Evolutionary conservation across 2,113 vertebrate genomes (phyloP).

Genomic region (Maccullochella peelii): DNA sequence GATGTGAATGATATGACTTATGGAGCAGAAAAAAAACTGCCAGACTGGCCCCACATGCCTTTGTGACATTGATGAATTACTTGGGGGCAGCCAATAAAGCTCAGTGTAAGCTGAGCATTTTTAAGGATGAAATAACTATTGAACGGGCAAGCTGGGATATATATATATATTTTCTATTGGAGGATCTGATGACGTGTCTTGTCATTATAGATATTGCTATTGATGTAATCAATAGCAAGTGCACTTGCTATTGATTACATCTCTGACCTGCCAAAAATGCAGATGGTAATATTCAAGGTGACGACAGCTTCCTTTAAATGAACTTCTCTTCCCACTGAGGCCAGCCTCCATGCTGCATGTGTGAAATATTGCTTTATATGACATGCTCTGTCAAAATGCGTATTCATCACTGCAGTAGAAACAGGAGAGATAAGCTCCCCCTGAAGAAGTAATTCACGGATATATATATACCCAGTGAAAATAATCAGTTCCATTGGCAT

Average conservation of each 20-base stretch:
- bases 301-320: slow-evolving; percentile 54
- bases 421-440: slow-evolving; percentile 39
- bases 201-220: slow-evolving; percentile 51
- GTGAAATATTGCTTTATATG: slow-evolving; percentile 69
- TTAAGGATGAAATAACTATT: slow-evolving; percentile 76
- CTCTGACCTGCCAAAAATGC: slow-evolving; percentile 64
- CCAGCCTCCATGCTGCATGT: slow-evolving; percentile 16
- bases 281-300: slow-evolving; percentile 70
- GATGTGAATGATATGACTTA: slow-evolving; percentile 58
- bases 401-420: slow-evolving; percentile 54
- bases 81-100: slow-evolving; percentile 60
- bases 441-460: slow-evolving; percentile 41
- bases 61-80: slow-evolving; percentile 75
- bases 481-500: slow-evolving; percentile 48
- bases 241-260: slow-evolving; percentile 78
- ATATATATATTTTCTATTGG: neutral
- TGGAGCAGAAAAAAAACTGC: slow-evolving; percentile 20
- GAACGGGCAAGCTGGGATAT: no score
- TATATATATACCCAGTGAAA: slow-evolving; percentile 34
- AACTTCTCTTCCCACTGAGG: slow-evolving; percentile 44
- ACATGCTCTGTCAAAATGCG: slow-evolving; percentile 60
- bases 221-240: no score
- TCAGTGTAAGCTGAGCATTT: slow-evolving; percentile 59
- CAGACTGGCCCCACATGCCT: slow-evolving; percentile 46
- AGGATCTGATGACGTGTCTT: neutral